A percentile compares a stretch with the other conserved stretches of the same genome.
Conservation (phyloP, 2,113 vertebrate genomes). For the Cinclus cinclus region DNA sequence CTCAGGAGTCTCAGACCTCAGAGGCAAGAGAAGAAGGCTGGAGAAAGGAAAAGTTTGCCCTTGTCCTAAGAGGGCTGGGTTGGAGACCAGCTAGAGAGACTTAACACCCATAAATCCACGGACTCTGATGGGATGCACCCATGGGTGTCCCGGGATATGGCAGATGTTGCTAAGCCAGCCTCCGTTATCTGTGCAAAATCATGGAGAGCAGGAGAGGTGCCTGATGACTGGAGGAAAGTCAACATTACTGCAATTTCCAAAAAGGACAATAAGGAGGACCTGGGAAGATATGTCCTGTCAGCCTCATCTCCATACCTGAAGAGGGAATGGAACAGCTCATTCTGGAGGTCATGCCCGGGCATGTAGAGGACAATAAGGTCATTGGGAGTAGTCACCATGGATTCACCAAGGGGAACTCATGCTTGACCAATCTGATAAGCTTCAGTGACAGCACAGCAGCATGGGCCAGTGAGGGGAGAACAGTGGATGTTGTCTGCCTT, state of each 20-base stretch:
- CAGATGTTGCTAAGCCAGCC: background rate
- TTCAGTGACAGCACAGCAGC: background rate
- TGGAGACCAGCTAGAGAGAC: too few species aligned
- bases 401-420: background rate
- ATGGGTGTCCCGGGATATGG: background rate
- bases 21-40: too few species aligned
- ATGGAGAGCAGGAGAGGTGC: background rate
- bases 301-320: background rate
- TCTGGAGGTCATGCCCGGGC: background rate
- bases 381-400: background rate
- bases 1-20: too few species aligned
- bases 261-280: background rate
- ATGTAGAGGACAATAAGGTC: background rate
- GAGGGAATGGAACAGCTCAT: background rate
- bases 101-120: background rate
- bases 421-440: fast-evolving
- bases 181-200: background rate
- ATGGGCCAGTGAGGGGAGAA: background rate
- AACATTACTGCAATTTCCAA: background rate
- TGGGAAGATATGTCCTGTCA: background rate
- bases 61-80: too few species aligned
- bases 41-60: too few species aligned
- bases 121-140: background rate
- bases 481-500: background rate
- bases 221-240: background rate